These are phyloP conservation scores for Pungitius pungitius DNA, from an alignment of 2,113 vertebrate genomes.

Conservation along the genomic window DNA sequence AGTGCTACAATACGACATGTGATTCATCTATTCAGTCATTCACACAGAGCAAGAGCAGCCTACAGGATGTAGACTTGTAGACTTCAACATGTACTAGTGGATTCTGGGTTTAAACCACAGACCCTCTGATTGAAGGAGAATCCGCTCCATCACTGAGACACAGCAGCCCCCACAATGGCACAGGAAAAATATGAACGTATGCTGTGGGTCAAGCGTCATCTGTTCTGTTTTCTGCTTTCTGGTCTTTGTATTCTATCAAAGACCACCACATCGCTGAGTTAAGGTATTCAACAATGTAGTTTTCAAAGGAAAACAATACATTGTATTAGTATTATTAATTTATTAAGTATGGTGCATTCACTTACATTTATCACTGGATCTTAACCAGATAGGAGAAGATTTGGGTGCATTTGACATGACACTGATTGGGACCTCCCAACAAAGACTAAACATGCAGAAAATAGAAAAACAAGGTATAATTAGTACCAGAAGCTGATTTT, in stretches of 20 bases:
- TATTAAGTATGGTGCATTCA: not conserved
- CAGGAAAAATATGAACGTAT: not conserved
- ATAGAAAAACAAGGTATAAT: not conserved
- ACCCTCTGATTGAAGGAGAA: no score
- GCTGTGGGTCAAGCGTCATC: not conserved
- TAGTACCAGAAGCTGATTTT: not conserved
- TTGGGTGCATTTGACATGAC: slow-evolving; percentile 29
- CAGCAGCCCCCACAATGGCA: not conserved
- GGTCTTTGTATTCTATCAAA: not conserved
- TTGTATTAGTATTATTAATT: no score
- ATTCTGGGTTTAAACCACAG: no score
- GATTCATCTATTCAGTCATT: not conserved
- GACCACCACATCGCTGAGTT: not conserved
- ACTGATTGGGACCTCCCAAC: slow-evolving; percentile 83
- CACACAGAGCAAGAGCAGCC: no score
- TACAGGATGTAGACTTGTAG: no score
- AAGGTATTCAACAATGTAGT: not conserved
- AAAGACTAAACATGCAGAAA: slow-evolving; percentile 73
- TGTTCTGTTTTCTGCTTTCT: not conserved
- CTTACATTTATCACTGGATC: slow-evolving; percentile 23
- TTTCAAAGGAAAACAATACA: not conserved
- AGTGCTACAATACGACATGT: not conserved
- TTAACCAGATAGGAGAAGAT: not conserved
- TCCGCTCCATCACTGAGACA: no score
- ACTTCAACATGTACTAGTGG: no score